Evolutionary conservation across 2,797 vertebrate genomes (phyloP), one percentile per base, ranked within the genome.

Genomic region (Astyanax mexicanus): DNA sequence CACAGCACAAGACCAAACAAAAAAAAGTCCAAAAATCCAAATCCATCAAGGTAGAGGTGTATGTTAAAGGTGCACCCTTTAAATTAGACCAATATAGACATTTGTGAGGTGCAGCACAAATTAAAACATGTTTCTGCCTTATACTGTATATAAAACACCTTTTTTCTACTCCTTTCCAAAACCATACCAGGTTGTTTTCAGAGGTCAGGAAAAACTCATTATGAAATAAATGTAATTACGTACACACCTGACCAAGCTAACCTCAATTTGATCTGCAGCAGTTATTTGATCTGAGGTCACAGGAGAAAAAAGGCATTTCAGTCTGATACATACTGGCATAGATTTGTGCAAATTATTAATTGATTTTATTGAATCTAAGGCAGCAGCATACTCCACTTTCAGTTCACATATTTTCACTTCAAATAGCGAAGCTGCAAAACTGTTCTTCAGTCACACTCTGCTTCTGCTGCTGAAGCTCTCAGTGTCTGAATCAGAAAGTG

Each of bases 401-500:
- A 62, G 19, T 62, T 35, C 0, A 21, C 44, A 19, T n/a, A 66
- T 47, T 32, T 9, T 13, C 13, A 60, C 29, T 35, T 35, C 27
- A 27, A 12, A 40, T 55, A 35, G 17, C 12, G 13, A 15, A 35
- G 8, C 19, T 32, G 35, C 11, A 8, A 58, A 61, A 42, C 7
- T 3, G 40, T 62, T 12, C 27, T 32, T 61, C 35, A 40, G 19
- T 10, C 8, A 42, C 12, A 40, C 19, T 40, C 19, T 13, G 45
- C 55, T 23, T 40, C 19, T 13, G 45, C 55, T 23, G 25, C 62
- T 58, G 17, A 58, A 1, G 6, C 15, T 10, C 7, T 58, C 78
- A 84, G 68, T 82, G 84, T 17, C 13, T 29, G 17, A 29, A 27
- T 65, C 4, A 17, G 7, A 65, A 17, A 65, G 21, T 47, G 81